Evolutionary conservation across 2,888 invertebrate genomes (phyloP).

Genomic region (Volucella inanis): DNA sequence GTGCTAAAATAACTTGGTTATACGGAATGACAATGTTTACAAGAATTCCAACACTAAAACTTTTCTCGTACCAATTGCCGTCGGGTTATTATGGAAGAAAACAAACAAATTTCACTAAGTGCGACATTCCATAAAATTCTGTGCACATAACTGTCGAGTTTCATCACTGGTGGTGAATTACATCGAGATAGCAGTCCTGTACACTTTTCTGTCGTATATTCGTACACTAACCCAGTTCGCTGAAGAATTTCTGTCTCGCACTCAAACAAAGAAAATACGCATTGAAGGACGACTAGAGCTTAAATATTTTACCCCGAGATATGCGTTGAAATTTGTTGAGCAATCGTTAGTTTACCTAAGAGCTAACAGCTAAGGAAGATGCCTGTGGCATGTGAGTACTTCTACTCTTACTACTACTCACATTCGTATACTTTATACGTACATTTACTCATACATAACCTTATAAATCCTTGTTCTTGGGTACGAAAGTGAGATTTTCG

Average conservation of each 20-base stretch:
- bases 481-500: conserved; percentile 62
- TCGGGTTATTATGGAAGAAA: conserved; percentile 68
- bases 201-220: conserved; percentile 31
- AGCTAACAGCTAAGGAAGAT: conserved; percentile 25
- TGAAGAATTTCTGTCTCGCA: conserved; percentile 27
- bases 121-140: conserved; percentile 75
- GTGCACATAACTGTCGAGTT: conserved; percentile 74
- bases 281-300: conserved; percentile 55
- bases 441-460: conserved; percentile 33
- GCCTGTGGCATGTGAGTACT: conserved; percentile 15
- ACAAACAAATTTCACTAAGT: conserved; percentile 75
- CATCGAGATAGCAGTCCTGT: conserved; percentile 43
- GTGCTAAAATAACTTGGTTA: conserved; percentile 70
- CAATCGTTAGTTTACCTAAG: conserved; percentile 47
- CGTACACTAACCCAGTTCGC: conserved; percentile 24
- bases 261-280: conserved; percentile 16
- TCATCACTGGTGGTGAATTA: conserved; percentile 68
- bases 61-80: conserved; percentile 70
- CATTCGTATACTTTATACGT: too few species aligned
- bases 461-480: conserved; percentile 35
- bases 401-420: too few species aligned
- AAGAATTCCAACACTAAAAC: conserved; percentile 74
- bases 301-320: conserved; percentile 63
- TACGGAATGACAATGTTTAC: conserved; percentile 73
- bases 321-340: conserved; percentile 66